Conservation (phyloP, 2,888 invertebrate species). For the Cordilura impudica region DNA sequence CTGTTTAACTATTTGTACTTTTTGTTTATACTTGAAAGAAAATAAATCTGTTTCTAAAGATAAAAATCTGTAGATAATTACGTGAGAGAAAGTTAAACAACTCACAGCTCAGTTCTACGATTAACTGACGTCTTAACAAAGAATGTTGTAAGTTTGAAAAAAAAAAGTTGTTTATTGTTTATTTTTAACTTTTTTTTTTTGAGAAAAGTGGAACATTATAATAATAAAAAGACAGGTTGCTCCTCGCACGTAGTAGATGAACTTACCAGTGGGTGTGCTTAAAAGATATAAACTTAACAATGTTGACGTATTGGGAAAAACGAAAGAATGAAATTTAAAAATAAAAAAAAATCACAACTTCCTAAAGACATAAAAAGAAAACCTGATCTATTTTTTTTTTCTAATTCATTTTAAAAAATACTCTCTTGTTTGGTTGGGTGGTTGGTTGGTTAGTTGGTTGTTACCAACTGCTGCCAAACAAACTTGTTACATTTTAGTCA, state of each 20-base stretch:
- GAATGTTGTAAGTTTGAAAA: neutral
- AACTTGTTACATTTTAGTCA: neutral
- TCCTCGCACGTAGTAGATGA: neutral
- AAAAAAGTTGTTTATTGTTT: neutral
- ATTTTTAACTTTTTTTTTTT: neutral
- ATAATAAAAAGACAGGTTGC: slow-evolving; percentile 9
- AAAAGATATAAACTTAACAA: slow-evolving; percentile 2
- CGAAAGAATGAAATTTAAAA: neutral
- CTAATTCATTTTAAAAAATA: no score
- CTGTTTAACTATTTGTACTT: neutral
- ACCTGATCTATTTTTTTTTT: neutral
- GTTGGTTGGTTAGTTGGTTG: neutral
- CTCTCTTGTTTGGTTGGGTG: no score
- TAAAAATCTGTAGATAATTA: slow-evolving; percentile 58
- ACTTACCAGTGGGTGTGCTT: slow-evolving; percentile 31
- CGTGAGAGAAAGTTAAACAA: slow-evolving; percentile 62
- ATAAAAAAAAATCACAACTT: neutral
- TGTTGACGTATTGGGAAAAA: slow-evolving; percentile 3
- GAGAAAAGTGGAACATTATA: slow-evolving; percentile 41
- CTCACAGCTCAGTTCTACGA: slow-evolving; percentile 31
- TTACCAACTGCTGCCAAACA: neutral
- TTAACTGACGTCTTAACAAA: slow-evolving; percentile 21
- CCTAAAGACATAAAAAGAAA: neutral
- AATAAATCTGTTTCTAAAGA: slow-evolving; percentile 41
- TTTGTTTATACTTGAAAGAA: neutral